These are phyloP conservation scores for Gavialis gangeticus DNA, from an alignment of 2,113 vertebrate species.

Conservation along the genomic window DNA sequence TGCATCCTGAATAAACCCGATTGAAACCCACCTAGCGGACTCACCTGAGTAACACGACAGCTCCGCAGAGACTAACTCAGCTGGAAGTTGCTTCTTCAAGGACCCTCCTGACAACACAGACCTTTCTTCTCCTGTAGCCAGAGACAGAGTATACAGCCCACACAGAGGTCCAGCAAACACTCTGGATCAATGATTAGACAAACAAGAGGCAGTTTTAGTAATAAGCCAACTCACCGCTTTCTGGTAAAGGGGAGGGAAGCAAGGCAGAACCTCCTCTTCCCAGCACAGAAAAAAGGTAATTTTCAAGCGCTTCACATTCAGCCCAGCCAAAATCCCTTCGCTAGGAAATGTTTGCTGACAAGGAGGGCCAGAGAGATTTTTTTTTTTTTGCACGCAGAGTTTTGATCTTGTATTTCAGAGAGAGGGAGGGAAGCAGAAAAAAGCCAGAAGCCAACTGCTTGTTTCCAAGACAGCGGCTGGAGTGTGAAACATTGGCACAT, in stretches of 20 bases:
- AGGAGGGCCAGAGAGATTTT: not conserved
- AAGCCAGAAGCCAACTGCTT: not conserved
- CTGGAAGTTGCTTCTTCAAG: not conserved
- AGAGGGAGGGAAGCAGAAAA: not conserved
- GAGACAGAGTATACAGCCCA: not conserved
- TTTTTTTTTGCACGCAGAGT: not conserved
- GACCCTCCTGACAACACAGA: rapidly evolving
- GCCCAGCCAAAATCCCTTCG: rapidly evolving
- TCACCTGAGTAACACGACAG: slow-evolving; percentile 33
- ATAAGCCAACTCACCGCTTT: not conserved
- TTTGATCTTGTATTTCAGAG: not conserved
- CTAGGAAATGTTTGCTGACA: not conserved
- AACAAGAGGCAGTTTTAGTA: not conserved
- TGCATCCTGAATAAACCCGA: not conserved
- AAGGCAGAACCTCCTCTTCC: not conserved
- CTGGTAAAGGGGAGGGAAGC: not conserved
- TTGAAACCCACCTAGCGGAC: not conserved
- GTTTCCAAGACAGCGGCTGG: not conserved
- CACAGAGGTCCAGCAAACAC: rapidly evolving
- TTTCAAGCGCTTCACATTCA: not conserved
- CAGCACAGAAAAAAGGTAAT: not conserved
- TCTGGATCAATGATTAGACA: not conserved
- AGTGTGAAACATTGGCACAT: rapidly evolving
- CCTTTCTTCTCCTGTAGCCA: not conserved
- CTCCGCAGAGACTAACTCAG: not conserved